These are phyloP conservation scores for Embidobia sp. DNA, from an alignment of 2,888 invertebrate genomes.

Conservation along the genomic window DNA sequence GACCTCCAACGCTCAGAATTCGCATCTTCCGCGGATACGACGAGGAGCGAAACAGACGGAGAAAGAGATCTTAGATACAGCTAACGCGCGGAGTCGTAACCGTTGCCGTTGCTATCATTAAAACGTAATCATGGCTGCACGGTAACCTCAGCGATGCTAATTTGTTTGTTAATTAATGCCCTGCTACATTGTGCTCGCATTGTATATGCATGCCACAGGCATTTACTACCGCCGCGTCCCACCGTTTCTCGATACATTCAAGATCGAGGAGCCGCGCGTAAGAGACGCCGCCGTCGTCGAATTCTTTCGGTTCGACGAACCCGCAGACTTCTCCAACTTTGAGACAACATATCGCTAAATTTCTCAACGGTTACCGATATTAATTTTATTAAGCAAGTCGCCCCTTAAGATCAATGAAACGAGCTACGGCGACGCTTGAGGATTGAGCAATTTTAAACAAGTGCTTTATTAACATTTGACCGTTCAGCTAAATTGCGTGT, in stretches of 20 bases:
- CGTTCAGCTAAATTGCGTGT: too few relatives aligned
- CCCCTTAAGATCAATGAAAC: background rate
- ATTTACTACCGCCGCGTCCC: slow-evolving; percentile 59
- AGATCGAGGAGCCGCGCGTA: slow-evolving; percentile 50
- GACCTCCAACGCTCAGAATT: slow-evolving; percentile 24
- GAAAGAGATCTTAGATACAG: slow-evolving; percentile 67
- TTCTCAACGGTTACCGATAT: background rate
- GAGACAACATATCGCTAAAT: slow-evolving; percentile 22
- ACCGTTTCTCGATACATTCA: slow-evolving; percentile 64
- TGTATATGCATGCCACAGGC: slow-evolving; percentile 66
- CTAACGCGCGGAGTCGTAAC: slow-evolving; percentile 70
- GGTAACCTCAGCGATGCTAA: slow-evolving; percentile 77
- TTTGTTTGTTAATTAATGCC: slow-evolving; percentile 79
- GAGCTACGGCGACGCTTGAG: too few relatives aligned
- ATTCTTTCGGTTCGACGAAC: slow-evolving; percentile 65
- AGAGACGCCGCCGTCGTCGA: slow-evolving; percentile 52
- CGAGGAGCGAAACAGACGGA: slow-evolving; percentile 49
- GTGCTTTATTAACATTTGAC: too few relatives aligned
- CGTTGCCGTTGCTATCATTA: slow-evolving; percentile 76
- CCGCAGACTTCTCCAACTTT: slow-evolving; percentile 47
- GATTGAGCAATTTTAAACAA: too few relatives aligned
- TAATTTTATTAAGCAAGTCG: slow-evolving; percentile 1
- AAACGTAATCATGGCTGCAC: slow-evolving; percentile 78
- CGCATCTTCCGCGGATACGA: slow-evolving; percentile 34
- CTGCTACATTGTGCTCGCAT: slow-evolving; percentile 75